Evolutionary conservation across 2,888 invertebrate species (phyloP).

Genomic region (Harpalus rubripes): DNA sequence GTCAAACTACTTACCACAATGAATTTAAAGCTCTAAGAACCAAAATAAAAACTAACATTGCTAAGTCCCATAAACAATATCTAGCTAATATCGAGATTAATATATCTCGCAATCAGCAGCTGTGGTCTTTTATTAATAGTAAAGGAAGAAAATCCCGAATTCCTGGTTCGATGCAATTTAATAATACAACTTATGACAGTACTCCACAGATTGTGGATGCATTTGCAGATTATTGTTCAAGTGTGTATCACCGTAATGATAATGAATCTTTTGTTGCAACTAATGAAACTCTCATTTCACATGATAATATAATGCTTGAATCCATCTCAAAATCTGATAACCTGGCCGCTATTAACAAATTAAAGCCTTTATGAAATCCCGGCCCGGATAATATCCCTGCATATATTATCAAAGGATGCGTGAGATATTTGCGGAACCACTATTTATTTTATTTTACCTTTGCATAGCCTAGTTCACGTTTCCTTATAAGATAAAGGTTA

Average conservation of each 20-base stretch:
- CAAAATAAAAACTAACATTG: no score
- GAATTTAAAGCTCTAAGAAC: no score
- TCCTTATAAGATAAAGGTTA: neutral
- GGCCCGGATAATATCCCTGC: no score
- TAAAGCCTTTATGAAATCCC: no score
- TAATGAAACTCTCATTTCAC: no score
- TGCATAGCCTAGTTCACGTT: neutral
- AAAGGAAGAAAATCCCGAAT: neutral
- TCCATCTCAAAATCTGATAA: no score
- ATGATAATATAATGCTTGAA: no score
- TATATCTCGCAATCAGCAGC: neutral
- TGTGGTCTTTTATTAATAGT: neutral
- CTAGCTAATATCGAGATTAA: no score
- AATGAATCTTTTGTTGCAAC: neutral
- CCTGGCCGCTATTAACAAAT: no score
- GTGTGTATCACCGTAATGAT: neutral
- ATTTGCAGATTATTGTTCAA: neutral
- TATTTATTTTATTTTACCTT: no score
- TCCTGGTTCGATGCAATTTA: neutral
- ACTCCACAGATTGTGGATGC: constrained; percentile 1
- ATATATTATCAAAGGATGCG: constrained; percentile 5
- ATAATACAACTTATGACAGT: neutral
- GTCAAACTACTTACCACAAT: no score
- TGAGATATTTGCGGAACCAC: neutral
- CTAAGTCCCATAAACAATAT: no score